These are phyloP conservation scores for crab-eating macaque (Macaca fascicularis) DNA, from an alignment of 2,113 vertebrate genomes.

Conservation along the genomic window DNA sequence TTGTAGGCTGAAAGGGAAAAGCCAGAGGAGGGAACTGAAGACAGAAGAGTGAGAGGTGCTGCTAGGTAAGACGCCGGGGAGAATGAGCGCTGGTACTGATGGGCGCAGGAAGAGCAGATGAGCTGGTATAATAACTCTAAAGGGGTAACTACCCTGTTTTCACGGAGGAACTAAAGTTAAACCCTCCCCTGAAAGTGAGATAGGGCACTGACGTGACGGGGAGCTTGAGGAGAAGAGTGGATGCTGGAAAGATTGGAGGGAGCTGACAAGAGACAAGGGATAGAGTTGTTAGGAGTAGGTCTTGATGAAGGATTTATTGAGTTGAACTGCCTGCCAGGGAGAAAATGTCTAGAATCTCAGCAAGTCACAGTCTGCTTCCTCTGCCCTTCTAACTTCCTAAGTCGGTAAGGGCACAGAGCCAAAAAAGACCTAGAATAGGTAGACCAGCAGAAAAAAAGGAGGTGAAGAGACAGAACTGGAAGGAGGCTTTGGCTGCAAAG, in stretches of 20 bases:
- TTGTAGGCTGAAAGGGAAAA: neutral
- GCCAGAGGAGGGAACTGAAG: neutral
- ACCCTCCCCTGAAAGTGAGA: neutral
- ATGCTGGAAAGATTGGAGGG: neutral
- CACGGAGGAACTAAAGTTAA: neutral
- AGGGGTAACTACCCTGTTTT: neutral
- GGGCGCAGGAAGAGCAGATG: neutral
- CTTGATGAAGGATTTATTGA: neutral
- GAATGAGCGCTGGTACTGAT: neutral
- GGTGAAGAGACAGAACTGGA: neutral
- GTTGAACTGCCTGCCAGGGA: neutral
- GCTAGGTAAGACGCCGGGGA: neutral
- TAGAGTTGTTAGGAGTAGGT: neutral
- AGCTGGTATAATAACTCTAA: neutral
- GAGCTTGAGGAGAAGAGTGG: neutral
- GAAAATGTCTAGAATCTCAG: neutral
- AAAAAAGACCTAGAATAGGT: neutral
- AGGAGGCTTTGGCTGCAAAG: neutral
- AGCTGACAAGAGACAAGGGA: neutral
- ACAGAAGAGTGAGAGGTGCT: neutral
- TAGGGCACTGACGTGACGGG: neutral
- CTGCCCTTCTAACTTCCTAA: neutral
- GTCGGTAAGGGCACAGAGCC: neutral
- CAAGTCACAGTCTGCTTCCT: neutral
- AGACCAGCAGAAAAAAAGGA: neutral